These are phyloP conservation scores for Cerastis leucographa DNA, from an alignment of 2,888 invertebrate genomes.

Conservation along the genomic window DNA sequence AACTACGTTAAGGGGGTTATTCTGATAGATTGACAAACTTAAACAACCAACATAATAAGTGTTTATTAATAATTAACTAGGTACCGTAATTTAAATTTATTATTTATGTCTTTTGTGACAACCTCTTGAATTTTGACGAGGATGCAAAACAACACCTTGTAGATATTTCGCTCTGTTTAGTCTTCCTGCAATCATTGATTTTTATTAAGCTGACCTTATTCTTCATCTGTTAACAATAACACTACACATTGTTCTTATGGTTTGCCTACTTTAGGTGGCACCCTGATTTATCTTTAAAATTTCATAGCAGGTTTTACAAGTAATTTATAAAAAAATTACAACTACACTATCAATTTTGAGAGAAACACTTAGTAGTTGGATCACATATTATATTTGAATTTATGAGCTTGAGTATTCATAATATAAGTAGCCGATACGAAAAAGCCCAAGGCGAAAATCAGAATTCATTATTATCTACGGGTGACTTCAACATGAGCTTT, in stretches of 20 bases:
- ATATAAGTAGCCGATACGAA: neutral
- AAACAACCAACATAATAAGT: too few species aligned
- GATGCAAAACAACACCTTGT: neutral
- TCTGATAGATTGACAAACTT: too few species aligned
- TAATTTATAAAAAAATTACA: neutral
- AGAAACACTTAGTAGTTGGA: neutral
- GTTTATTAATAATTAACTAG: too few species aligned
- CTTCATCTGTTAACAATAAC: neutral
- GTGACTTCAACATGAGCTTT: neutral
- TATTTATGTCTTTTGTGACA: too few species aligned
- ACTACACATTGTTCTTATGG: neutral
- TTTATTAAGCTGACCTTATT: neutral
- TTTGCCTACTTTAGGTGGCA: neutral
- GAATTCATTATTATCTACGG: neutral
- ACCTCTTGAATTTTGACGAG: too few species aligned
- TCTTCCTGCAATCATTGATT: slow-evolving; percentile 6
- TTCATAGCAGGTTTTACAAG: neutral
- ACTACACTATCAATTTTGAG: neutral
- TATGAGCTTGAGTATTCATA: neutral
- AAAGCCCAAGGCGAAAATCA: neutral
- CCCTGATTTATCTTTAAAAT: neutral
- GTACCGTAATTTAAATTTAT: too few species aligned
- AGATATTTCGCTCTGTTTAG: slow-evolving; percentile 27
- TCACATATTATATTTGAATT: neutral
- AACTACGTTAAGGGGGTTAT: too few species aligned